Percentiles rank a stretch among this genome's conserved stretches.
phyloP scores from a whole-genome alignment of 2,888 invertebrate species.

The Amblyjoppa fuscipennis region DNA sequence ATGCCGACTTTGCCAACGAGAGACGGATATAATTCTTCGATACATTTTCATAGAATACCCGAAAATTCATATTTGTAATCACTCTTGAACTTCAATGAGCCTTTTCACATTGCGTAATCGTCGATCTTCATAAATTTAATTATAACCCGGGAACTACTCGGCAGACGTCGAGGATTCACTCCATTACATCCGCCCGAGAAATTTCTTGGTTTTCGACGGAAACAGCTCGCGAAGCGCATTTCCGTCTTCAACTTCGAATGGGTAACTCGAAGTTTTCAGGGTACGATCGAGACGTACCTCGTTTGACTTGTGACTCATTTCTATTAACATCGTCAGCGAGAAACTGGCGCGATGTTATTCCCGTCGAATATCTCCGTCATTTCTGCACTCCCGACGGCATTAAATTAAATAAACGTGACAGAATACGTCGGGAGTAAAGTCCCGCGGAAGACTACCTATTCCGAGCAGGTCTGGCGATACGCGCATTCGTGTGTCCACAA shows the following conservation, averaged over 20 bases:
- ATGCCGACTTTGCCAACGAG: too few relatives aligned
- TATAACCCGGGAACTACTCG: background rate
- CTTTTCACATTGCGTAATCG: background rate
- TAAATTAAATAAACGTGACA: background rate
- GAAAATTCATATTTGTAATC: background rate
- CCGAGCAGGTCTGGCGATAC: background rate
- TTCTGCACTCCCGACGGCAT: background rate
- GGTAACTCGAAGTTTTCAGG: background rate
- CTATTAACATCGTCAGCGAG: constrained; percentile 9
- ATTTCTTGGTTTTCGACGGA: background rate
- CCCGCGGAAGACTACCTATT: background rate
- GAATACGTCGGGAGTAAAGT: constrained; percentile 11
- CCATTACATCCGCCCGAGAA: background rate
- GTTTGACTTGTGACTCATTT: constrained; percentile 3
- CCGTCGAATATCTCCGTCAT: background rate
- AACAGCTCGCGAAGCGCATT: background rate
- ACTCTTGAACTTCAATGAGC: background rate
- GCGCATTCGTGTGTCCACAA: background rate
- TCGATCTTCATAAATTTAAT: background rate
- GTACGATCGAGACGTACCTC: background rate
- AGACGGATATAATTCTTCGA: too few relatives aligned
- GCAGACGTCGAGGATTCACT: background rate
- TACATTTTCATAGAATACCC: background rate
- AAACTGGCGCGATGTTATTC: constrained; percentile 26
- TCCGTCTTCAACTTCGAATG: constrained; percentile 5